Conservation (phyloP, 1,140 invertebrate species). For the Drosophila bipectinata region DNA sequence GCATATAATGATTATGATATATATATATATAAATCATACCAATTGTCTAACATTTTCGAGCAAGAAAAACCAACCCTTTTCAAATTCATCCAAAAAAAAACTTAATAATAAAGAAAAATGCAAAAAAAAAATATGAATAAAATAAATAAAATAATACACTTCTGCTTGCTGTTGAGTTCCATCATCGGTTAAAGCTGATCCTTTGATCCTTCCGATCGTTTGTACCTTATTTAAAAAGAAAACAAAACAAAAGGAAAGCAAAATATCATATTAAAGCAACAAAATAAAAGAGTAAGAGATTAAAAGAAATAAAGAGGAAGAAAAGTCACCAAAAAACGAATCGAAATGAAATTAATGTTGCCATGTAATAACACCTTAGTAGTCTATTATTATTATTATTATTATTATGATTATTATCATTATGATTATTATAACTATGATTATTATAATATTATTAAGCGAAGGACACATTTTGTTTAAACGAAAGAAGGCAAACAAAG, state of each 20-base stretch:
- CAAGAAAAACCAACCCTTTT: constrained; percentile 5
- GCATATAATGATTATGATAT: constrained; percentile 50
- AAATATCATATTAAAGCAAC: constrained; percentile 4
- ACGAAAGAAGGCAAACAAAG: constrained; percentile 41
- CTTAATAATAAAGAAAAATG: constrained; percentile 12
- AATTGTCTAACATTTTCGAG: constrained; percentile 46
- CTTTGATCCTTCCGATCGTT: constrained; percentile 43
- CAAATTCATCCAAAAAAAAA: constrained; percentile 10
- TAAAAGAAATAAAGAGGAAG: constrained; percentile 9
- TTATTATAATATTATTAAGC: constrained; percentile 76
- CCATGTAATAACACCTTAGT: constrained; percentile 76
- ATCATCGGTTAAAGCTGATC: constrained; percentile 28
- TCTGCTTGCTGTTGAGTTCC: constrained; percentile 45
- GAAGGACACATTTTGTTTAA: constrained; percentile 65
- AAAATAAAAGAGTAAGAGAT: constrained; percentile 16
- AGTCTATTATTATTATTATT: constrained; percentile 59
- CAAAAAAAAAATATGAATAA: not conserved
- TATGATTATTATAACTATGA: constrained; percentile 44
- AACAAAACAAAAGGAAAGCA: constrained; percentile 9
- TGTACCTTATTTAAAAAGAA: constrained; percentile 35
- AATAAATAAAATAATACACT: constrained; percentile 18
- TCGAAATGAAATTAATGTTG: constrained; percentile 68
- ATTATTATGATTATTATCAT: constrained; percentile 52
- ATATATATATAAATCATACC: constrained; percentile 44
- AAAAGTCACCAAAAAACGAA: constrained; percentile 5